Conservation (phyloP, 2,797 vertebrate species). For the Scarus forsteni region DNA sequence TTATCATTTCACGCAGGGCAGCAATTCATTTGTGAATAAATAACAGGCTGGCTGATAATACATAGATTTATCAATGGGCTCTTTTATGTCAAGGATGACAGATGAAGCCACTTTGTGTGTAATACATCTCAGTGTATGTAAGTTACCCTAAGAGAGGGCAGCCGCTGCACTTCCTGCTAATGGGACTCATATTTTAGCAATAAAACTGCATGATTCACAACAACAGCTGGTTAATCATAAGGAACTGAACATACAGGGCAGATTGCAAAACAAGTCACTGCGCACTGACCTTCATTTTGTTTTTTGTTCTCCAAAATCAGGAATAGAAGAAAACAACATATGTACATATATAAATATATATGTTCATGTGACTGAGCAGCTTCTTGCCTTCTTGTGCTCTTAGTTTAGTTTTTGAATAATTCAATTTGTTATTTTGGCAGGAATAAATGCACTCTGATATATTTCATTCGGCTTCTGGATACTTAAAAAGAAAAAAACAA, state of each 20-base stretch:
- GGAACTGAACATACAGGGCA: conserved; percentile 61
- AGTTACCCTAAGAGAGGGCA: conserved; percentile 45
- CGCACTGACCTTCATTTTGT: conserved; percentile 78
- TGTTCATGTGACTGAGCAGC: too few relatives aligned
- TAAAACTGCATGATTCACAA: conserved; percentile 58
- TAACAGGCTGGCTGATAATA: conserved; percentile 56
- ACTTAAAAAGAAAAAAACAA: too few relatives aligned
- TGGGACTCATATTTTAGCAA: conserved; percentile 62
- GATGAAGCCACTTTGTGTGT: conserved; percentile 52
- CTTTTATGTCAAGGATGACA: conserved; percentile 59
- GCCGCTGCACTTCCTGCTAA: conserved; percentile 55
- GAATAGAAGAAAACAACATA: too few relatives aligned
- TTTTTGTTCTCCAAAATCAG: conserved; percentile 66
- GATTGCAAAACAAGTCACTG: conserved; percentile 75
- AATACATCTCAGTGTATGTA: conserved; percentile 47
- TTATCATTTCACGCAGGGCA: conserved; percentile 41
- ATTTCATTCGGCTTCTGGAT: too few relatives aligned
- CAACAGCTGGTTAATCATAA: conserved; percentile 66
- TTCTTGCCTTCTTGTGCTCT: too few relatives aligned
- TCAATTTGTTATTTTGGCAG: too few relatives aligned
- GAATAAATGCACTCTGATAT: too few relatives aligned
- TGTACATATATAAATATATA: too few relatives aligned
- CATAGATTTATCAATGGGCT: conserved; percentile 59
- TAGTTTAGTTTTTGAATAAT: too few relatives aligned
- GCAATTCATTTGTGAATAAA: conserved; percentile 60